Base-by-base conservation (phyloP, 2,113 vertebrate genomes). In the Eublepharis macularius region DNA sequence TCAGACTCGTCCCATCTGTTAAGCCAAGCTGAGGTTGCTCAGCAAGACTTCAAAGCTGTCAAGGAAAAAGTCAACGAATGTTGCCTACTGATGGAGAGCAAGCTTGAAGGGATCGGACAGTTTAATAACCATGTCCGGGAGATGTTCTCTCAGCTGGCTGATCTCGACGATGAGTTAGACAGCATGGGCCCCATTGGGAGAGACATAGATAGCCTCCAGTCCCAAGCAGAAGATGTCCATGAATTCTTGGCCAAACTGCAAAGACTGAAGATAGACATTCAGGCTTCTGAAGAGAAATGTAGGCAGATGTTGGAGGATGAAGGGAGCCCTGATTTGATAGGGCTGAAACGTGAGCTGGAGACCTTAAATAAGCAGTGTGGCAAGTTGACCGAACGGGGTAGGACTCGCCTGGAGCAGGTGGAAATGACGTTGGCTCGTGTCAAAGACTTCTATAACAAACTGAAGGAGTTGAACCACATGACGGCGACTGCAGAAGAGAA, bases 151-250 rank as follows among this genome's bases (percentile, higher is more conserved):
- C 97, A 98, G 0, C 95, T 99, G 51, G 97, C 98, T 0, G 98
- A 99, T 88, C 96, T 99, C 1, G 99, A 99, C 0, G 98, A 99
- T 13, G 98, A 99, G 75, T 96, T 99, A 11, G 99, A 99, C 91
- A 95, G 97, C 77, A 97, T 99, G 96, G 97, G 98, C 82, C 96
- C 99, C 5, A 97, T 98, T 0, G 98, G 98, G 4, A 97, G 98
- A 0, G 98, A 99, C 57, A 94, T 96, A 0, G 99, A 99, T 94
- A 98, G 98, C 39, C 97, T 99, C 29, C 98, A 98, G 86, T 99
- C 98, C 2, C 99, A 99, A 92, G 96, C 98, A 0, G 98, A 99
- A 57, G 96, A 98, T 1, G 93, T 98, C 11, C 96, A 94, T 2
- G 85, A 93, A 4, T 98, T 99, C 95, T 94, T 98, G 88, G 94